Base-by-base conservation (phyloP, 2,888 invertebrate genomes). In the Xestia rhomboidea region DNA sequence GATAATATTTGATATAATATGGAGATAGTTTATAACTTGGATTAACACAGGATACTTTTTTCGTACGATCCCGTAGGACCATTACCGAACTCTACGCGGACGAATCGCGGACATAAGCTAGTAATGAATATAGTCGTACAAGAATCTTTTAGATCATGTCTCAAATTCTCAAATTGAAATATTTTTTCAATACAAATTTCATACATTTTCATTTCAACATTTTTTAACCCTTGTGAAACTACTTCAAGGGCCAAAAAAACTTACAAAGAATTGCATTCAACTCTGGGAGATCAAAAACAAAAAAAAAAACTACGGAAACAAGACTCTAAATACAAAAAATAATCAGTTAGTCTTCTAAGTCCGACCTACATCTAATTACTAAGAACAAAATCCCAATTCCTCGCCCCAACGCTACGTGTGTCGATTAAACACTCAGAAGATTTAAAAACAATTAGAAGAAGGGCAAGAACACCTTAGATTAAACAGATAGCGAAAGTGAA, bases 401-500 rank as follows among this genome's bases (percentile, higher is more conserved):
- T n/a, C 3, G 21, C 0, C 24, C 18, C 57, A 51, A 74, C 34
- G 68, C 57, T 46, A 69, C 62, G 49, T 64, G 41, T 44, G 57
- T 41, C 70, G 67, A 71, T 85, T 79, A 75, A 83, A 69, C 71
- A 70, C 63, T 76, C 21, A 0, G 46, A 54, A 80, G 83, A 78
- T 86, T 88, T 79, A 76, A 84, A 90, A 90, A 89, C 89, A 93
- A 92, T 92, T 90, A 91, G 78, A 73, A 91, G 78, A 73, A 89
- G 73, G 72, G 76, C 85, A 89, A 83, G 84, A 88, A 89, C 88
- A 86, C 87, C 89, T 88, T 88, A 90, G 90, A 91, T 93, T 91
- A 92, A 92, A 91, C 87, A 90, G 91, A 93, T 90, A 90, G 90
- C 87, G 89, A 91, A 93, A 91, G 91, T 89, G 87, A 93, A 93